A percentile compares a stretch with the other conserved stretches of the same genome.
These are phyloP conservation scores for Ceratoteleas bidentatus DNA, from an alignment of 1,140 invertebrate genomes.

Conservation along the genomic window DNA sequence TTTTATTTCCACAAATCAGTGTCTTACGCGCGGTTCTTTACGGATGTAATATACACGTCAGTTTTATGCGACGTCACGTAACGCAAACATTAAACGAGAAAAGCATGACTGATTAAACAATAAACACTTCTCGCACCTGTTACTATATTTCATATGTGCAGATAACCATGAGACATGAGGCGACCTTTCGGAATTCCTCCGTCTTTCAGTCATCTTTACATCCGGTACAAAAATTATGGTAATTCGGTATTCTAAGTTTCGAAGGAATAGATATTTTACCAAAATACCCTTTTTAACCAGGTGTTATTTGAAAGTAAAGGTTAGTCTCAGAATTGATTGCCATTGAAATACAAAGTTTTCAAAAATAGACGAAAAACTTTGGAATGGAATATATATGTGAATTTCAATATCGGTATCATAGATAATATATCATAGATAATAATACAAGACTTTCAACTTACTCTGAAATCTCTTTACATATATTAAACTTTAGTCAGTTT, in stretches of 20 bases:
- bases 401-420: too few species aligned
- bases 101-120: slow-evolving; percentile 68
- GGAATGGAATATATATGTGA: too few species aligned
- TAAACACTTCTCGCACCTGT: slow-evolving; percentile 65
- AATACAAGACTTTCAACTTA: too few species aligned
- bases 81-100: slow-evolving; percentile 67
- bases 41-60: slow-evolving; percentile 57
- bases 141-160: slow-evolving; percentile 51
- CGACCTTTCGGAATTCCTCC: slow-evolving; percentile 28
- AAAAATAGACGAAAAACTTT: too few species aligned
- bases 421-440: too few species aligned
- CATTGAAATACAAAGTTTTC: too few species aligned
- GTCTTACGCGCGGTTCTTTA: slow-evolving; percentile 41
- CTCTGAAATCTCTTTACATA: too few species aligned
- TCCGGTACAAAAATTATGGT: slow-evolving; percentile 18
- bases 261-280: too few species aligned
- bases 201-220: slow-evolving; percentile 23
- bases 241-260: not conserved
- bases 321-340: too few species aligned
- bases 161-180: slow-evolving; percentile 36
- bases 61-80: slow-evolving; percentile 67
- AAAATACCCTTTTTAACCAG: too few species aligned
- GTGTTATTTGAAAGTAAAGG: too few species aligned
- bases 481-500: too few species aligned
- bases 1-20: slow-evolving; percentile 57